These are phyloP conservation scores for Epicampocera succincta DNA, from an alignment of 2,888 invertebrate genomes.

Conservation along the genomic window DNA sequence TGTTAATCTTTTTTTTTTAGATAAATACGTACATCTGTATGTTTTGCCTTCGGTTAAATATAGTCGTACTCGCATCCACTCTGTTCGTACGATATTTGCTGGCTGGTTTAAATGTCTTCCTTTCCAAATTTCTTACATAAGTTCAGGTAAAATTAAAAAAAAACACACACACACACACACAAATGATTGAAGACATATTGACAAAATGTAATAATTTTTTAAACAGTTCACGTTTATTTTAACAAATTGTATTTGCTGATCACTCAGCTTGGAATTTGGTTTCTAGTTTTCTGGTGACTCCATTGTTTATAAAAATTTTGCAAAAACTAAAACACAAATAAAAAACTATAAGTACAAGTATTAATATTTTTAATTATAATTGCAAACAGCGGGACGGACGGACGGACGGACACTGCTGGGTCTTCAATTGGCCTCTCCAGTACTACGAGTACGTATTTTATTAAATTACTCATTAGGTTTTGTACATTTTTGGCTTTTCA, in stretches of 20 bases:
- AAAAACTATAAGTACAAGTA: constrained; percentile 4
- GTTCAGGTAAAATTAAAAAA: background rate
- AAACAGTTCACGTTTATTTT: constrained; percentile 60
- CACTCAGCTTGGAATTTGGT: constrained; percentile 4
- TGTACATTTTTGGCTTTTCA: constrained; percentile 37
- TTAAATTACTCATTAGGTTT: constrained; percentile 23
- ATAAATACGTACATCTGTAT: no score
- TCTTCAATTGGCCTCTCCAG: constrained; percentile 22
- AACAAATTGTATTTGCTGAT: constrained; percentile 27
- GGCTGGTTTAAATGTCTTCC: constrained; percentile 14
- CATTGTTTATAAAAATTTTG: constrained; percentile 16
- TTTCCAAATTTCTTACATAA: constrained; percentile 43
- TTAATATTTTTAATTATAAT: constrained; percentile 7
- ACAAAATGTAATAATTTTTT: constrained; percentile 30
- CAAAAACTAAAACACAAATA: constrained; percentile 11
- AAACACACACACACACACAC: no score
- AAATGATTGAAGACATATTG: constrained; percentile 6
- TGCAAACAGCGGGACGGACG: constrained; percentile 51
- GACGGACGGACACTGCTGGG: background rate
- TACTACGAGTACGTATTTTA: constrained; percentile 17
- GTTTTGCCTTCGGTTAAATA: no score
- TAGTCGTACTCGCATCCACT: no score
- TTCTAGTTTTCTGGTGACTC: background rate
- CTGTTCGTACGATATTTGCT: background rate
- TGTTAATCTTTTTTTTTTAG: no score